Percentiles rank a stretch among this genome's conserved stretches.
phyloP scores from a whole-genome alignment of 2,113 vertebrate genomes.

The Mobula birostris region DNA sequence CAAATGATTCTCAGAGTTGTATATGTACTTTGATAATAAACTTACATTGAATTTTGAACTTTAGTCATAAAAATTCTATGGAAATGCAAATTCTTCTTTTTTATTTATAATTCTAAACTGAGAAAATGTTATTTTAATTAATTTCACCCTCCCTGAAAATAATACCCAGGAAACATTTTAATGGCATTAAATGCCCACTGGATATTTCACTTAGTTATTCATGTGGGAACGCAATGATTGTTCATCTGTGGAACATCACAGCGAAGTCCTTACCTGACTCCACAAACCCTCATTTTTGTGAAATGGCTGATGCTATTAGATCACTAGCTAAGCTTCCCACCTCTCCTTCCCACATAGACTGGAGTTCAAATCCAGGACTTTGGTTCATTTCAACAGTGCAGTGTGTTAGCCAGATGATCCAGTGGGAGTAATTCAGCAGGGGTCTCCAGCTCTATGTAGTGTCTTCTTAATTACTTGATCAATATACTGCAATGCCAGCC shows the following conservation, averaged over 20 bases:
- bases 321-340: neutral
- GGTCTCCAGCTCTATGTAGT: neutral
- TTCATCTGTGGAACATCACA: neutral
- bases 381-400: neutral
- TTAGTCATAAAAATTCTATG: neutral
- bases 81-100: neutral
- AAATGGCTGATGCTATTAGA: neutral
- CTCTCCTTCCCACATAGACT: neutral
- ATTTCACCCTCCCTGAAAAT: neutral
- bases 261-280: neutral
- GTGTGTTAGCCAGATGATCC: neutral
- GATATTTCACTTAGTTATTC: neutral
- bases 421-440: neutral
- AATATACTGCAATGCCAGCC: neutral
- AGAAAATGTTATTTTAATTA: neutral
- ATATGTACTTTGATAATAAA: no score
- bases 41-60: no score
- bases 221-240: neutral
- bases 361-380: neutral
- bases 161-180: neutral
- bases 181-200: neutral
- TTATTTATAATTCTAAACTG: neutral
- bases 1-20: no score
- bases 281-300: neutral
- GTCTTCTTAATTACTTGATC: neutral